Base-by-base conservation (phyloP, 1,140 invertebrate species). In the Alviniconcha marisindica region DNA sequence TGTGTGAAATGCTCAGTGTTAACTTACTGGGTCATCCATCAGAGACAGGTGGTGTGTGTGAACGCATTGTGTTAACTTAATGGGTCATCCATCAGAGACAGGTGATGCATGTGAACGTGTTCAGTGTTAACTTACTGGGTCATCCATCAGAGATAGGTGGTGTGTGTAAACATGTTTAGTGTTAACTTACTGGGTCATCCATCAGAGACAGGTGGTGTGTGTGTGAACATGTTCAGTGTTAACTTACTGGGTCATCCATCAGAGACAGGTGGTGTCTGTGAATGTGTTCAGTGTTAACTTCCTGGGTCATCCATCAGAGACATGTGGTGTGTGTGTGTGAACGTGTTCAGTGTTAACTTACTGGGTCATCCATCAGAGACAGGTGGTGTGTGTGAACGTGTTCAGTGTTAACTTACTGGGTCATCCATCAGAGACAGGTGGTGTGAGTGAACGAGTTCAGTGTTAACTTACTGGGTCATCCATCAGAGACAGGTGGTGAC, bases 401-500 rank as follows among this genome's bases (percentile, higher is more conserved):
- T n/a, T n/a, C n/a, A n/a, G 7, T 12, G 7, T n/a, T n/a, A 66
- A 66, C 14, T 12, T n/a, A 66, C 14, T n/a, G 28, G n/a, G n/a
- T n/a, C n/a, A n/a, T n/a, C 18, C 10, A n/a, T 21, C 60, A 7
- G 21, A 21, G 28, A 28, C 5, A n/a, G 66, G 31, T n/a, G 31
- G 28, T 38, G 10, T 71, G 28, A 60, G 0, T 71, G 7, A 71
- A 71, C 15, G 31, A 71, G 66, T 33, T 33, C 31, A 71, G 10
- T 10, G 36, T 21, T 2, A 40, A 76, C 73, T 76, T 15, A 76
- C 73, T 24, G 40, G 40, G 5, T 76, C 73, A 24, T 31, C 28
- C 5, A 76, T 24, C 73, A 76, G 40, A 15, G 73, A 76, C 21
- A 54, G n/a, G 18, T 76, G 73, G 73, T 76, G 73, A 24, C 2